A percentile compares a stretch with the other conserved stretches of the same genome.
Evolutionary conservation across 2,797 vertebrate genomes (phyloP).

Genomic region (Limnodromus scolopaceus): DNA sequence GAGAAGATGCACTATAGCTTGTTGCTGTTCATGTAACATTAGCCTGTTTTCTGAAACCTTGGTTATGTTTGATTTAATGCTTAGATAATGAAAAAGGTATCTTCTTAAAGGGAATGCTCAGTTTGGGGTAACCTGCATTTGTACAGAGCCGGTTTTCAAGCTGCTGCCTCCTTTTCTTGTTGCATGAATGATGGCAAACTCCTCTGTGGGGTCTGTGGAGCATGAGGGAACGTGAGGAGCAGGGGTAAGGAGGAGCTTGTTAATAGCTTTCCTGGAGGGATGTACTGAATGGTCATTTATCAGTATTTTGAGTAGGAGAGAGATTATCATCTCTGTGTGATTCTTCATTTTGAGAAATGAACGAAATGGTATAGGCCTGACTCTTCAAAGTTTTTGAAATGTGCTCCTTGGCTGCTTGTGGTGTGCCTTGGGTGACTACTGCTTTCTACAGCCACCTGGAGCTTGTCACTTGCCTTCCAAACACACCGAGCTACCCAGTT

Average conservation of each 20-base stretch:
- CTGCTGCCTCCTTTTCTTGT: background rate
- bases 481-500: no score
- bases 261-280: background rate
- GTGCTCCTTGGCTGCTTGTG: background rate
- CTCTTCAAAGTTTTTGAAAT: background rate
- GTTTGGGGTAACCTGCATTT: accelerated
- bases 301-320: background rate
- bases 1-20: background rate
- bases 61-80: background rate
- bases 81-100: background rate
- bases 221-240: accelerated
- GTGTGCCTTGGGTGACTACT: background rate
- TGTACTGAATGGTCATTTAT: background rate
- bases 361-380: background rate
- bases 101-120: background rate
- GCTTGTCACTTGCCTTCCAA: background rate
- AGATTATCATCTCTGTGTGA: background rate
- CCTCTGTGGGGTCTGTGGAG: background rate
- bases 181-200: accelerated
- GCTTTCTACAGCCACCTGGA: background rate
- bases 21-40: background rate
- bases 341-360: background rate
- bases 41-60: background rate
- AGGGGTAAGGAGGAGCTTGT: background rate
- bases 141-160: background rate